Evolutionary conservation across 2,113 vertebrate species (phyloP), one percentile per base, ranked within the genome.

Genomic region (Aegithalos caudatus): DNA sequence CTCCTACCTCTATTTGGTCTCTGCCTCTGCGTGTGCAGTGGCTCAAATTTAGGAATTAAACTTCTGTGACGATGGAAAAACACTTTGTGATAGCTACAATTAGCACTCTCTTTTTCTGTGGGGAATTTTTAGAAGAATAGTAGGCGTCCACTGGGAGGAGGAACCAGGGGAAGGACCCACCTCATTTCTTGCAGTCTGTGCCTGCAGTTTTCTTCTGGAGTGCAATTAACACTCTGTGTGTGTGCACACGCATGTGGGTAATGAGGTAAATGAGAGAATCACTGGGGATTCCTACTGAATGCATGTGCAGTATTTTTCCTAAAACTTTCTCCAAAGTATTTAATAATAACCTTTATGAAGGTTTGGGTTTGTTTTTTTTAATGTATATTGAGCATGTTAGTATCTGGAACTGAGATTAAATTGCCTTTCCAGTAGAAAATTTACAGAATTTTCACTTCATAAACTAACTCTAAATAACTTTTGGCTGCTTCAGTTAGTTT

Each of bases 361-460:
- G 23, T n/a, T 29, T 71, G 29, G 33, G 7, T 11, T 69, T 8
- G 11, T 21, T 42, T 42, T 42, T 14, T 42, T 42, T 11, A 51
- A 73, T 22, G 40, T 53, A 90, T 90, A 90, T 90, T 78, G 67
- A 95, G 38, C 28, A 29, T 94, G 84, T 95, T 27, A 31, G 2
- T 92, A 92, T 82, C 76, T 80, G 71, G 60, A 90, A 70, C 50
- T 71, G 48, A 78, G 60, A 64, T 83, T 90, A 86, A 92, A 88
- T 88, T 90, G 47, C 42, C 28, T 81, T 85, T 88, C 71, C 38
- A 50, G 64, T 86, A 61, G 45, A 86, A 86, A 81, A 60, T 88
- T 83, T 91, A 83, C 84, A 90, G 71, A 93, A 73, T 93, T 95
- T 96, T 93, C 92, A 90, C 85, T 94, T 90, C 79, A 93, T 96